These are phyloP conservation scores for Micropoecilia bifurca DNA, from an alignment of 2,797 vertebrate species.

Conservation along the genomic window DNA sequence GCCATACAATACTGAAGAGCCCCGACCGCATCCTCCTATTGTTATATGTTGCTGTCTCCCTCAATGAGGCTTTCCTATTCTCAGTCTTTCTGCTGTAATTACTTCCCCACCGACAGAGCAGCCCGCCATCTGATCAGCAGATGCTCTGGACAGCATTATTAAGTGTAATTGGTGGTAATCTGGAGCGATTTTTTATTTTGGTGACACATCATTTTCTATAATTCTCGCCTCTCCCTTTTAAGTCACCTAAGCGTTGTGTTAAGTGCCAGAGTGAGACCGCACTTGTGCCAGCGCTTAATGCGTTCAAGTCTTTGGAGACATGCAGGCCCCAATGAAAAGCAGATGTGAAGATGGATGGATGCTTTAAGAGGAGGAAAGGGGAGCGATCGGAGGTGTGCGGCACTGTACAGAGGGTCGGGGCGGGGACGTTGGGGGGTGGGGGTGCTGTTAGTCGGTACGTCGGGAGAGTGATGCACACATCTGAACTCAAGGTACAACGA, in stretches of 20 bases:
- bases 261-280: slow-evolving; percentile 83
- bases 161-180: slow-evolving; percentile 87
- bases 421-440: neutral
- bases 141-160: slow-evolving; percentile 78
- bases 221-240: slow-evolving; percentile 89
- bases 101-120: slow-evolving; percentile 49
- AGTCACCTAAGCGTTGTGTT: slow-evolving; percentile 89
- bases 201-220: slow-evolving; percentile 92
- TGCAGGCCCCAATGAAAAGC: slow-evolving; percentile 89
- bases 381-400: slow-evolving; percentile 61
- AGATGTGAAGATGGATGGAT: slow-evolving; percentile 87
- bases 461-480: slow-evolving; percentile 84
- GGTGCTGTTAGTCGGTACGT: slow-evolving; percentile 68
- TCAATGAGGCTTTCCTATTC: slow-evolving; percentile 52
- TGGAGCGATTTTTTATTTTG: slow-evolving; percentile 85
- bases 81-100: slow-evolving; percentile 37
- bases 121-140: slow-evolving; percentile 84
- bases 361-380: slow-evolving; percentile 63
- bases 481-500: slow-evolving; percentile 84
- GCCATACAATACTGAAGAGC: slow-evolving; percentile 46
- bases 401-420: slow-evolving; percentile 52
- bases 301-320: slow-evolving; percentile 89
- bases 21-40: slow-evolving; percentile 66
- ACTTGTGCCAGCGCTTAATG: slow-evolving; percentile 88
- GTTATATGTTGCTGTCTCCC: slow-evolving; percentile 55